phyloP scores from a whole-genome alignment of 2,113 vertebrate genomes.

The Xyrauchen texanus region DNA sequence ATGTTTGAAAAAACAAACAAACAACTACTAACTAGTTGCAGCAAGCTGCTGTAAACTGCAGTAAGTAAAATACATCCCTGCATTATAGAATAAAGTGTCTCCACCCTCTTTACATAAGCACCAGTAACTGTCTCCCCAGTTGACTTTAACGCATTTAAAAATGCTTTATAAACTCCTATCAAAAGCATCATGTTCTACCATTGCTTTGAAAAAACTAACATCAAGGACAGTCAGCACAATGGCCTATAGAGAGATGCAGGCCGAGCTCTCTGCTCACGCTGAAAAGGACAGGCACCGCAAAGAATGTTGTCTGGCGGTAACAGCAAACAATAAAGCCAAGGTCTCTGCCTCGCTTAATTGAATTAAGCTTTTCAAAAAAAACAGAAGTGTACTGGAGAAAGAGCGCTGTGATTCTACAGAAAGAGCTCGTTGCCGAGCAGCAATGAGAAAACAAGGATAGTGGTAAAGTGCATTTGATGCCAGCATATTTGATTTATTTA shows the following conservation, averaged over 20 bases:
- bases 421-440: slow-evolving; percentile 24
- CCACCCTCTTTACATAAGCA: background rate
- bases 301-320: slow-evolving; percentile 38
- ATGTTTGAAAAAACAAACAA: no score
- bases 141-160: slow-evolving; percentile 4
- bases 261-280: background rate
- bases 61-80: background rate
- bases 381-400: background rate
- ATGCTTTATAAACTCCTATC: slow-evolving; percentile 1
- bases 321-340: slow-evolving; percentile 40
- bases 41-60: background rate
- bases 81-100: background rate
- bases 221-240: slow-evolving; percentile 65
- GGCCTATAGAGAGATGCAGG: slow-evolving; percentile 52
- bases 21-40: background rate
- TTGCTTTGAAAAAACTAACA: slow-evolving; percentile 43
- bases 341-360: slow-evolving; percentile 14
- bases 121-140: background rate
- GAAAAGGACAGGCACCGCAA: slow-evolving; percentile 47
- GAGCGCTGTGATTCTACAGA: background rate
- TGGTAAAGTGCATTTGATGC: background rate
- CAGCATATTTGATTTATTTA: background rate
- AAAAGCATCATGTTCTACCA: slow-evolving; percentile 46
- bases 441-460: background rate
- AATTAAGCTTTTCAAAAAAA: background rate